Base-by-base conservation (phyloP, 2,888 invertebrate genomes). In the Dynastes maya region DNA sequence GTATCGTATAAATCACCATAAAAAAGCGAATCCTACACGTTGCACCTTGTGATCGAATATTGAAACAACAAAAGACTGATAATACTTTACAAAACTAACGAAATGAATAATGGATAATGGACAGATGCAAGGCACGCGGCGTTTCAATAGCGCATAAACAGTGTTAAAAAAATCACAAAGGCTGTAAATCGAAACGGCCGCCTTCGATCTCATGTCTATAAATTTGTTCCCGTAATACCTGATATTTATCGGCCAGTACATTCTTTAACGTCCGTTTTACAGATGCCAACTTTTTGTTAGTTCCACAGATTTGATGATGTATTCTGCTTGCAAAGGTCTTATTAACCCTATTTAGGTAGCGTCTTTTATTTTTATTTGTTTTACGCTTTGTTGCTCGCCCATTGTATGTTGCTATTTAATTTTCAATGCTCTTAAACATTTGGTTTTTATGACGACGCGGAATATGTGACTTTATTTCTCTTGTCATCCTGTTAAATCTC, bases 321-420 rank as follows among this genome's bases (percentile, higher is more conserved):
- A 86, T 86, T 86, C 86, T 83, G 86, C 84, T 84, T 85, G 85
- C 85, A 83, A 85, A 85, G 81, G 81, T 82, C 86, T 85, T 86
- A 86, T 86, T 86, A 86, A 85, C 85, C 85, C 86, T 86, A 85
- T 86, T 86, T 86, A 86, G 85, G 86, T 64, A 76, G 79, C 45
- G 68, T 71, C 76, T 79, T 76, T 76, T 79, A 79, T 79, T 79
- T 79, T 79, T 76, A 67, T 76, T 76, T 76, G 51, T 76, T 76
- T 76, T 76, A 67, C 67, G 76, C 76, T 67, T 68, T 76, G 68
- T 76, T 79, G 78, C 76, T 70, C 76, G 63, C 76, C 70, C 79
- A 76, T 68, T 74, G 79, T 74, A 74, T 79, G 76, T 79, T 61
- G 79, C 79, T 68, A 76, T 76, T 71, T 79, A 79, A 79, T 79